phyloP scores from a whole-genome alignment of 2,888 invertebrate genomes.

The Invenusta paracnida region DNA sequence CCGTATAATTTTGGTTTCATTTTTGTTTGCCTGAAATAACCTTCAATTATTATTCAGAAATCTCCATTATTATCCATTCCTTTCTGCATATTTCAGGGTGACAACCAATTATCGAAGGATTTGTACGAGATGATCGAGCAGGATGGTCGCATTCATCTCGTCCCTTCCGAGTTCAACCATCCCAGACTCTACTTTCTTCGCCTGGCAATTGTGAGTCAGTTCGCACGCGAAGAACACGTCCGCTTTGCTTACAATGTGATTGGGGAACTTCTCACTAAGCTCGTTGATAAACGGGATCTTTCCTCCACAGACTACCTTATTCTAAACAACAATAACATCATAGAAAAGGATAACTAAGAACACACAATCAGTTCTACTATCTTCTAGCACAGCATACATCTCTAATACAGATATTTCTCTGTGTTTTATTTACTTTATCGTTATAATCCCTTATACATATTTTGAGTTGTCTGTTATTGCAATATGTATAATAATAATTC shows the following conservation, averaged over 20 bases:
- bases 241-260: conserved; percentile 33
- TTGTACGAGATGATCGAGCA: conserved; percentile 79
- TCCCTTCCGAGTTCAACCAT: conserved; percentile 75
- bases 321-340: not conserved
- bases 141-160: conserved; percentile 81
- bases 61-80: no score
- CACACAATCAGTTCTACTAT: no score
- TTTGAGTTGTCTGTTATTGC: no score
- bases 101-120: conserved; percentile 65
- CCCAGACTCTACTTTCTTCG: conserved; percentile 3
- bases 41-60: no score
- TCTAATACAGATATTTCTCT: no score
- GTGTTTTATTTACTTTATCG: no score
- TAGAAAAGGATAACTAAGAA: no score
- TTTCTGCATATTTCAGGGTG: conserved; percentile 20
- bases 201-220: conserved; percentile 27
- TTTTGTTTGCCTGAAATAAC: no score
- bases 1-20: no score
- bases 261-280: not conserved
- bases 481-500: no score
- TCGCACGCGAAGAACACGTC: conserved; percentile 27
- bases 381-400: no score
- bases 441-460: no score
- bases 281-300: not conserved
- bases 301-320: not conserved